Conservation (phyloP, 2,888 invertebrate species). For the Laspeyria flexula region DNA sequence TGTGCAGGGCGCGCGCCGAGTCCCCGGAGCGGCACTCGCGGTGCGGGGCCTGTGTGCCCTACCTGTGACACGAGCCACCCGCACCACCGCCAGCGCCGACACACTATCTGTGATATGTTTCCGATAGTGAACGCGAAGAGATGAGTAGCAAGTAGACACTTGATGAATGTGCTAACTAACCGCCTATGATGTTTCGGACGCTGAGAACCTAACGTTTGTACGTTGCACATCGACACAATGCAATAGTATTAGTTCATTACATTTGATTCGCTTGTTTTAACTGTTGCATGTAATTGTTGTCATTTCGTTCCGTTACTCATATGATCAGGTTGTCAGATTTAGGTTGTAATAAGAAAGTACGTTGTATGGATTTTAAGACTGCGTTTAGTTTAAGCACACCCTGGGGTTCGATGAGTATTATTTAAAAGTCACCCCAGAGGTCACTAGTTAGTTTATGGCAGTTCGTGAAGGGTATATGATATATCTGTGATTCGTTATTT, state of each 20-base stretch:
- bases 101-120: slow-evolving; percentile 78
- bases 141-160: slow-evolving; percentile 76
- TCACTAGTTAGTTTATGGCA: slow-evolving; percentile 56
- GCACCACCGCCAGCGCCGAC: slow-evolving; percentile 60
- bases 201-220: slow-evolving; percentile 52
- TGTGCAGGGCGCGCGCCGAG: slow-evolving; percentile 81
- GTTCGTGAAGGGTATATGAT: slow-evolving; percentile 77
- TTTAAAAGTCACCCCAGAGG: slow-evolving; percentile 33
- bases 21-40: slow-evolving; percentile 77
- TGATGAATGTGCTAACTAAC: slow-evolving; percentile 69
- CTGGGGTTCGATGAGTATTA: slow-evolving; percentile 45
- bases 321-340: slow-evolving; percentile 57
- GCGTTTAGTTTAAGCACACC: slow-evolving; percentile 72
- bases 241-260: slow-evolving; percentile 57
- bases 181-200: slow-evolving; percentile 53
- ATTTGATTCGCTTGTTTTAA: slow-evolving; percentile 61
- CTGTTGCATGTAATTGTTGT: slow-evolving; percentile 66
- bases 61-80: slow-evolving; percentile 71
- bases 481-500: slow-evolving; percentile 84
- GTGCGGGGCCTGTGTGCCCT: slow-evolving; percentile 80
- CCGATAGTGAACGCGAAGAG: slow-evolving; percentile 67
- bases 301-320: slow-evolving; percentile 40
- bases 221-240: slow-evolving; percentile 51
- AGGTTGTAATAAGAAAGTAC: slow-evolving; percentile 67
- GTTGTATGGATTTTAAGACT: slow-evolving; percentile 78